Conservation (phyloP, 1,140 invertebrate genomes). For the Eriosoma lanigerum region DNA sequence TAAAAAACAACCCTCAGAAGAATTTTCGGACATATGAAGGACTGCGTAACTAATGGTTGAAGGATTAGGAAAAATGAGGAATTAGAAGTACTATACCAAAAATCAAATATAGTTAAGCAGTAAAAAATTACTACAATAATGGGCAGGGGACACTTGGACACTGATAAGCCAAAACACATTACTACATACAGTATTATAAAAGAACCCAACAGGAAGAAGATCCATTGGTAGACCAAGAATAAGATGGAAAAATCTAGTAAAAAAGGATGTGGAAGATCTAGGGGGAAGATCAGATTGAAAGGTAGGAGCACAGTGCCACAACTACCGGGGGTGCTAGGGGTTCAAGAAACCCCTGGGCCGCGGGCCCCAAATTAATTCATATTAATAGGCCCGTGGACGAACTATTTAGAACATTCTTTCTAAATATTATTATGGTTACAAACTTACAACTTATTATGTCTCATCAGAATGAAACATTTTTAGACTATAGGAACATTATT, state of each 20-base stretch:
- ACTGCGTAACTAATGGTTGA: background rate
- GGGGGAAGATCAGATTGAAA: background rate
- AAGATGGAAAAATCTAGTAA: background rate
- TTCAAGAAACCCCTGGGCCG: too few species aligned
- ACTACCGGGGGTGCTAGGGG: too few species aligned
- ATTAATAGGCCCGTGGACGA: too few species aligned
- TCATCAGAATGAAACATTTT: too few species aligned
- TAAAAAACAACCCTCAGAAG: background rate
- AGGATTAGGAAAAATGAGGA: background rate
- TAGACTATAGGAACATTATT: too few species aligned
- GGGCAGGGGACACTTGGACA: background rate
- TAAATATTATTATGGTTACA: too few species aligned
- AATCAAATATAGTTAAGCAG: background rate
- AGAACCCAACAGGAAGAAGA: background rate
- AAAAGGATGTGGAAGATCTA: background rate
- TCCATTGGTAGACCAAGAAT: background rate
- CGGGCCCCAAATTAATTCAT: too few species aligned
- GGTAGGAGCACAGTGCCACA: too few species aligned
- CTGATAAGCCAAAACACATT: background rate
- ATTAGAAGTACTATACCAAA: background rate
- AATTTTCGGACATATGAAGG: background rate
- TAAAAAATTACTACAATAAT: background rate
- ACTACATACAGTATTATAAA: background rate
- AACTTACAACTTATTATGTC: too few species aligned
- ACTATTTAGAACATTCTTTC: too few species aligned